Percentiles rank a stretch among this genome's conserved stretches.
Evolutionary conservation across 2,888 invertebrate species (phyloP).

Genomic region (Exocentrus adspersus): DNA sequence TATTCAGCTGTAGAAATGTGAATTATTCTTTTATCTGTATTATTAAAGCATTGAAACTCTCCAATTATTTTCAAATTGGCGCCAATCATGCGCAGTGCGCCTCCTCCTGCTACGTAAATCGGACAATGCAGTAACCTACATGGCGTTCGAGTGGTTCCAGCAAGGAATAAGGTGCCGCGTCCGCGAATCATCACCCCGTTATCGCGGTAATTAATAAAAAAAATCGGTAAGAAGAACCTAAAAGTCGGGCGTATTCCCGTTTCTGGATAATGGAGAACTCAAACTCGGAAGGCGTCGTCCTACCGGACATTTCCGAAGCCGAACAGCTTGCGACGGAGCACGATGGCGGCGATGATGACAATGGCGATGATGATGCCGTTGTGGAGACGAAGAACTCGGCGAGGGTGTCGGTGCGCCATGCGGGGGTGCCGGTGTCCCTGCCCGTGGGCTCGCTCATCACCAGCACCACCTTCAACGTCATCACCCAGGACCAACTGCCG

Average conservation of each 20-base stretch:
- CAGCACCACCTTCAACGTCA: conserved; percentile 86
- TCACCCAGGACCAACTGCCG: conserved; percentile 84
- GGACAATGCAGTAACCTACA: conserved; percentile 55
- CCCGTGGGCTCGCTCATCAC: conserved; percentile 85
- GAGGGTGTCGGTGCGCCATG: conserved; percentile 61
- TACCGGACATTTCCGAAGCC: conserved; percentile 78
- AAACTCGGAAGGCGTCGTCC: conserved; percentile 74
- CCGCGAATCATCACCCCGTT: conserved; percentile 42
- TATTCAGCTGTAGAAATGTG: too few species aligned
- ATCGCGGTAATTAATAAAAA: conserved; percentile 33
- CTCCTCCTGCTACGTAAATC: conserved; percentile 58
- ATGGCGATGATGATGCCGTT: conserved; percentile 64
- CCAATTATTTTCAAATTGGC: conserved; percentile 49
- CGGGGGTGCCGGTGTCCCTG: conserved; percentile 72
- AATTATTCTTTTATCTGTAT: too few species aligned
- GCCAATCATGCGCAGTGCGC: conserved; percentile 53
- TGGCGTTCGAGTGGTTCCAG: conserved; percentile 55
- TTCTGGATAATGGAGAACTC: conserved; percentile 63
- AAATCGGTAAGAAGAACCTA: conserved; percentile 29
- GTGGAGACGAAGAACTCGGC: conserved; percentile 56
- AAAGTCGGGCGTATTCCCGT: conserved; percentile 38
- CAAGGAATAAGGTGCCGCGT: conserved; percentile 51
- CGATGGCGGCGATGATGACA: conserved; percentile 68
- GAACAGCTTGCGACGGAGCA: conserved; percentile 73
- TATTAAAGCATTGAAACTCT: too few species aligned